Percentiles rank a stretch among this genome's conserved stretches.
These are phyloP conservation scores for Scaeva pyrastri DNA, from an alignment of 2,888 invertebrate species.

Conservation along the genomic window DNA sequence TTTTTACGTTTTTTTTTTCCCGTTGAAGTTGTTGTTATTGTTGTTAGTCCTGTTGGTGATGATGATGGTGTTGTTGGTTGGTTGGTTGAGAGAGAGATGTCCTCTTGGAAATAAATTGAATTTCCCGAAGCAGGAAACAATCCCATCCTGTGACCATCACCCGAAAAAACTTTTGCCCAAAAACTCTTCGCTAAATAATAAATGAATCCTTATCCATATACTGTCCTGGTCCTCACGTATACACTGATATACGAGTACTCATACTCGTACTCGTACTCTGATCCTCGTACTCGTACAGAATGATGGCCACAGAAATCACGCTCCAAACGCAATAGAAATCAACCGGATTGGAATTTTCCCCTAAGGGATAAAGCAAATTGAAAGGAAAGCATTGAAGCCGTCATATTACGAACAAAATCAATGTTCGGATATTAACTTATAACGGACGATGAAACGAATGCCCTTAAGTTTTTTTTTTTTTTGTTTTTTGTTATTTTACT, in stretches of 20 bases:
- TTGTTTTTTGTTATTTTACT: background rate
- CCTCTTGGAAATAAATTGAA: constrained; percentile 70
- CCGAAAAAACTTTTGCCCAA: constrained; percentile 57
- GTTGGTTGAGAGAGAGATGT: constrained; percentile 25
- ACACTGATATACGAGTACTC: too few species aligned
- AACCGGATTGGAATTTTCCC: constrained; percentile 75
- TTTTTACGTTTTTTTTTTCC: constrained; percentile 36
- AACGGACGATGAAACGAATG: constrained; percentile 74
- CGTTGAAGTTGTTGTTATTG: background rate
- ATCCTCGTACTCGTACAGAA: background rate
- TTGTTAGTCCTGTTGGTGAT: background rate
- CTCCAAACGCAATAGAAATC: constrained; percentile 72
- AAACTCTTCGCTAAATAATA: constrained; percentile 69
- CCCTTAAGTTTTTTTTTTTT: constrained; percentile 50
- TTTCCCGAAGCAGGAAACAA: constrained; percentile 74
- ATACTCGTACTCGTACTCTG: background rate
- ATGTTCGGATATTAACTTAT: constrained; percentile 75
- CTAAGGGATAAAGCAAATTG: constrained; percentile 74
- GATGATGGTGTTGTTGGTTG: too few species aligned
- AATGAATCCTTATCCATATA: constrained; percentile 68
- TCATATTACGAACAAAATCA: constrained; percentile 74
- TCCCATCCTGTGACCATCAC: constrained; percentile 64
- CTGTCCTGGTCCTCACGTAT: constrained; percentile 40
- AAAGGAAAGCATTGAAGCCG: constrained; percentile 70
- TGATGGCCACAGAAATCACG: constrained; percentile 65